phyloP scores from a whole-genome alignment of 2,113 vertebrate species.

The Forbesichthys papilliferus region DNA sequence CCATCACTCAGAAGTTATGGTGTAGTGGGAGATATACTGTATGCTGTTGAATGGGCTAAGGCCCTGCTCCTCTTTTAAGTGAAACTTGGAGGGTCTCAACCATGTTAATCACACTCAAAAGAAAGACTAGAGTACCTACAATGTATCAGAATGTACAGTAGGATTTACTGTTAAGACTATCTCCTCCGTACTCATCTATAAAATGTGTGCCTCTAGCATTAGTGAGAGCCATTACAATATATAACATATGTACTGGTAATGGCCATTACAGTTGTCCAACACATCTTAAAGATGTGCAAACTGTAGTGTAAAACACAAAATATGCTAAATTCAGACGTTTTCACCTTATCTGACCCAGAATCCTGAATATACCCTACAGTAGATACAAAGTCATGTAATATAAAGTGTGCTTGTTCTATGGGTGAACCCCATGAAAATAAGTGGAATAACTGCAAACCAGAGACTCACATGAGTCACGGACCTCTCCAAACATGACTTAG shows the following conservation, averaged over 20 bases:
- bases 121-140: constrained; percentile 12
- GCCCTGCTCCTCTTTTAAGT: constrained; percentile 34
- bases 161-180: constrained; percentile 32
- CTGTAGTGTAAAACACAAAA: no score
- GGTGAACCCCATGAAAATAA: constrained; percentile 12
- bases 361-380: background rate
- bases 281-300: no score
- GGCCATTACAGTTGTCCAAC: no score
- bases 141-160: background rate
- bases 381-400: constrained; percentile 12
- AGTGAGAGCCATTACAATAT: background rate
- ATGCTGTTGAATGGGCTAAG: constrained; percentile 55
- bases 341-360: constrained; percentile 28
- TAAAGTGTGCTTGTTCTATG: background rate
- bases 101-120: constrained; percentile 57
- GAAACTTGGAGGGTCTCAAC: constrained; percentile 52
- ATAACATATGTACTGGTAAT: no score
- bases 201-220: background rate
- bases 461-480: constrained; percentile 53
- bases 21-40: constrained; percentile 47
- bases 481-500: constrained; percentile 62
- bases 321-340: no score
- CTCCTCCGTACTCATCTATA: constrained; percentile 32
- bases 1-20: constrained; percentile 42
- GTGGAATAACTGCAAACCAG: constrained; percentile 17